phyloP scores from a whole-genome alignment of 2,888 invertebrate species.

The Epinotia demarniana region DNA sequence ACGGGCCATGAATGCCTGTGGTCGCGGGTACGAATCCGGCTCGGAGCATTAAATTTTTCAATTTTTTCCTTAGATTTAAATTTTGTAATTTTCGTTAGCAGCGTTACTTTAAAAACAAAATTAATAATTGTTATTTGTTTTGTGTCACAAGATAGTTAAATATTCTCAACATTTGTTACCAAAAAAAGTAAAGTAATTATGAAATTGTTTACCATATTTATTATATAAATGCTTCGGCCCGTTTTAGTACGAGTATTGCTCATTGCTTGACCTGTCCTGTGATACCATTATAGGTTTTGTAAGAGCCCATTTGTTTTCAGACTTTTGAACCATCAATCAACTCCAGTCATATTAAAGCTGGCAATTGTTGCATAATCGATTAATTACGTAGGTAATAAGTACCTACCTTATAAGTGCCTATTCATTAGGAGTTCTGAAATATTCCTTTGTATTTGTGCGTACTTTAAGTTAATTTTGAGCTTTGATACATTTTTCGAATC shows the following conservation, averaged over 20 bases:
- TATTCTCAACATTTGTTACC: background rate
- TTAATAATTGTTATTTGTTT: too few relatives aligned
- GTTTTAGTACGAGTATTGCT: background rate
- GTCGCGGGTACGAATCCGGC: too few relatives aligned
- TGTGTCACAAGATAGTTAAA: too few relatives aligned
- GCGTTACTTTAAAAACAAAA: too few relatives aligned
- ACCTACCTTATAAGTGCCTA: background rate
- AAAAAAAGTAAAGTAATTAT: background rate
- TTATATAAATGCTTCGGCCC: background rate
- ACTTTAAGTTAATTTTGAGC: too few relatives aligned
- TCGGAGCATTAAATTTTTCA: too few relatives aligned
- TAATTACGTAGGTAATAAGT: constrained; percentile 5
- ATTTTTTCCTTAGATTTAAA: too few relatives aligned
- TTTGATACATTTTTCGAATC: too few relatives aligned
- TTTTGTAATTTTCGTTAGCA: too few relatives aligned
- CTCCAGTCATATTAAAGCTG: constrained; percentile 21
- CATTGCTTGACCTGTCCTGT: background rate
- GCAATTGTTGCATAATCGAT: constrained; percentile 17
- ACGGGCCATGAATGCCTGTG: too few relatives aligned
- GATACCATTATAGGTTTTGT: constrained; percentile 31
- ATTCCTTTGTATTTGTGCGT: too few relatives aligned
- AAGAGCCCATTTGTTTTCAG: constrained; percentile 31
- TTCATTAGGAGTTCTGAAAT: background rate
- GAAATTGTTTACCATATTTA: background rate
- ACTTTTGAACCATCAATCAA: constrained; percentile 36